Percentiles rank a stretch among this genome's conserved stretches.
Evolutionary conservation across 2,797 vertebrate genomes (phyloP).

Genomic region (Momotus momota): DNA sequence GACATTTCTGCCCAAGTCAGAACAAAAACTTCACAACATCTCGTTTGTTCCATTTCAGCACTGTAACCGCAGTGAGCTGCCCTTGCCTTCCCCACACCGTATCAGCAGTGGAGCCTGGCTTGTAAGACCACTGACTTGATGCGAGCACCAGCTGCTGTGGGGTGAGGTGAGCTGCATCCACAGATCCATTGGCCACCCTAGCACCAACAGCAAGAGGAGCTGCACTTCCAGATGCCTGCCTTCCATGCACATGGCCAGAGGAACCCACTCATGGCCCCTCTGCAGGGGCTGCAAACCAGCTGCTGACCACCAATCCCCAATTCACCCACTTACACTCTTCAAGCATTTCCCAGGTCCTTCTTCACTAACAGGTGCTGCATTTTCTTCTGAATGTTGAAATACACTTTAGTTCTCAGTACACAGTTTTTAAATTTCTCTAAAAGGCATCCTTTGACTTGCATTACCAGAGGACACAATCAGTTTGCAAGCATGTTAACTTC

Average conservation of each 20-base stretch:
- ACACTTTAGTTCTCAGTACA: not conserved
- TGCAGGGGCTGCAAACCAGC: not conserved
- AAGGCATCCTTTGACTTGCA: not conserved
- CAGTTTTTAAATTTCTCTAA: not conserved
- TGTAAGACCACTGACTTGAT: rapidly evolving
- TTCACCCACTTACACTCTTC: not conserved
- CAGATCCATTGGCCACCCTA: rapidly evolving
- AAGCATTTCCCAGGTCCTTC: not conserved
- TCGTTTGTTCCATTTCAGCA: rapidly evolving
- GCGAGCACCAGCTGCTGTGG: rapidly evolving
- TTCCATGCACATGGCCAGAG: not conserved
- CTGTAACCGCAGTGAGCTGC: rapidly evolving
- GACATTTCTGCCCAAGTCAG: not conserved
- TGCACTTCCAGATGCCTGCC: rapidly evolving
- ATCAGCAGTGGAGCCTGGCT: not conserved
- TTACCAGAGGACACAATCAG: not conserved
- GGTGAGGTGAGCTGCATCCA: rapidly evolving
- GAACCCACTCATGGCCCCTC: not conserved
- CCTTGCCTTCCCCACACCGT: not conserved
- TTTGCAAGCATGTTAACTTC: not conserved
- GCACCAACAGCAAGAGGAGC: rapidly evolving
- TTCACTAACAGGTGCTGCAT: not conserved
- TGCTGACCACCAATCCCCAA: not conserved
- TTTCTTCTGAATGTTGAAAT: not conserved
- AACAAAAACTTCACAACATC: rapidly evolving